A percentile compares a stretch with the other conserved stretches of the same genome.
Conservation (phyloP, 1,140 invertebrate genomes). For the Lasioglossum baleicum region DNA sequence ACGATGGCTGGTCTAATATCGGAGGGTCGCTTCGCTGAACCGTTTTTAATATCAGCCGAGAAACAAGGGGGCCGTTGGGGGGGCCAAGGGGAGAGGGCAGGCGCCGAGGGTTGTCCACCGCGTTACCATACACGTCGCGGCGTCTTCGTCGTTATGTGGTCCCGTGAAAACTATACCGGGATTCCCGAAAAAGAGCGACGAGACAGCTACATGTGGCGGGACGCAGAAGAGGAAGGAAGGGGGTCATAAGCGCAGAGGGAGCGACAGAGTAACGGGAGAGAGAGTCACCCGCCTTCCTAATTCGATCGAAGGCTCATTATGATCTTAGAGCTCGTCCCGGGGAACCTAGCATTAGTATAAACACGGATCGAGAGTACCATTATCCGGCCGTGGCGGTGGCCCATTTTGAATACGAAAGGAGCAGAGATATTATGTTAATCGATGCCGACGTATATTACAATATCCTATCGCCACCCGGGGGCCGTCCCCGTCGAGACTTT, state of each 20-base stretch:
- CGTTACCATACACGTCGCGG: constrained; percentile 13
- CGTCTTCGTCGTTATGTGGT: constrained; percentile 21
- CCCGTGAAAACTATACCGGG: constrained; percentile 43
- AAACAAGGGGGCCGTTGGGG: not conserved
- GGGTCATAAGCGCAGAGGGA: constrained; percentile 6
- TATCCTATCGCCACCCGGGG: constrained; percentile 54
- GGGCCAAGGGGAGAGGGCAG: too few relatives aligned
- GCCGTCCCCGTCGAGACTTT: constrained; percentile 48
- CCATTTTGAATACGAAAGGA: constrained; percentile 75
- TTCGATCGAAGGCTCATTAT: constrained; percentile 75
- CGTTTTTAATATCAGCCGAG: constrained; percentile 49
- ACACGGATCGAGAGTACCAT: constrained; percentile 74
- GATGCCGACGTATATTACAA: constrained; percentile 64
- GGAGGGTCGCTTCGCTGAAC: constrained; percentile 39
- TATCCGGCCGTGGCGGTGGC: constrained; percentile 62
- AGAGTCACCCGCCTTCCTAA: constrained; percentile 67
- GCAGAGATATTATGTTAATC: constrained; percentile 77
- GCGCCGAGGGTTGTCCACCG: constrained; percentile 23
- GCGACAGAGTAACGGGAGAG: constrained; percentile 37
- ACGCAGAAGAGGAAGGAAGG: not conserved
- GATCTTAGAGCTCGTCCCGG: constrained; percentile 66
- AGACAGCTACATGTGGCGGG: not conserved
- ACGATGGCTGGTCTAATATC: constrained; percentile 36
- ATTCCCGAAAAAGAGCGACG: constrained; percentile 5
- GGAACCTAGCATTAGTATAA: constrained; percentile 77